Percentiles rank a stretch among this genome's conserved stretches.
These are phyloP conservation scores for Bergia puertoricense DNA, from an alignment of 92 coral and sea anemone species.

Conservation along the genomic window DNA sequence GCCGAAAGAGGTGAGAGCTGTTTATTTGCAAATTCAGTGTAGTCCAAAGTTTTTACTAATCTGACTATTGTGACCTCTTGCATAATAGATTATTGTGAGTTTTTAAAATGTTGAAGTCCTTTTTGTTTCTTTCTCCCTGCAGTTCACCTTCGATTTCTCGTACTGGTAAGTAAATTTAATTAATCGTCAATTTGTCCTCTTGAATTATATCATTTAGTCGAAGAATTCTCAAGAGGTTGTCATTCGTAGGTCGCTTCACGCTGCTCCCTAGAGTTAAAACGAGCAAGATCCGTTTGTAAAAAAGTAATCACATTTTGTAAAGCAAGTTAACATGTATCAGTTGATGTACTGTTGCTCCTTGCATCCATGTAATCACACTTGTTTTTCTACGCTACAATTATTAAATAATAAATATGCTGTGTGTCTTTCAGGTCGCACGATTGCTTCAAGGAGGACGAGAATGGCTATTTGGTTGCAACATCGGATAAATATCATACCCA, in stretches of 20 bases:
- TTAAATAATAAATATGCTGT: not conserved
- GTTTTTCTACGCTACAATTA: slow-evolving; percentile 1
- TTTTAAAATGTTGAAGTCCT: slow-evolving; percentile 6
- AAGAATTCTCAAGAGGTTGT: not conserved
- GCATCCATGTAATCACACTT: not conserved
- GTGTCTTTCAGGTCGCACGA: slow-evolving; percentile 84
- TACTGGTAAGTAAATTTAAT: slow-evolving; percentile 84
- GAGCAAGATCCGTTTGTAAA: not conserved
- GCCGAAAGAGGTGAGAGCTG: slow-evolving; percentile 88
- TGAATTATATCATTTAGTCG: not conserved
- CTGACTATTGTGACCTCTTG: slow-evolving; percentile 2
- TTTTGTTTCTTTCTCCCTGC: slow-evolving; percentile 22
- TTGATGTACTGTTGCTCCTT: not conserved
- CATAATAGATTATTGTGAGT: slow-evolving; percentile 2
- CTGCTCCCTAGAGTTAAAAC: not conserved
- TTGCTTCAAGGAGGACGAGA: slow-evolving; percentile 81
- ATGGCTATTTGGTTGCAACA: slow-evolving; percentile 59
- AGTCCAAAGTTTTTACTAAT: not conserved
- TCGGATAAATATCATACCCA: slow-evolving; percentile 83
- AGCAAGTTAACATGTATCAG: not conserved
- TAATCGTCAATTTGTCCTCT: slow-evolving; percentile 15
- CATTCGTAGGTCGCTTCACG: not conserved
- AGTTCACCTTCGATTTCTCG: slow-evolving; percentile 97
- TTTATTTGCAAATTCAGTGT: slow-evolving; percentile 11
- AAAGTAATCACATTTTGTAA: not conserved